Conservation (phyloP, 2,797 vertebrate species). For the Leontopithecus rosalia region DNA sequence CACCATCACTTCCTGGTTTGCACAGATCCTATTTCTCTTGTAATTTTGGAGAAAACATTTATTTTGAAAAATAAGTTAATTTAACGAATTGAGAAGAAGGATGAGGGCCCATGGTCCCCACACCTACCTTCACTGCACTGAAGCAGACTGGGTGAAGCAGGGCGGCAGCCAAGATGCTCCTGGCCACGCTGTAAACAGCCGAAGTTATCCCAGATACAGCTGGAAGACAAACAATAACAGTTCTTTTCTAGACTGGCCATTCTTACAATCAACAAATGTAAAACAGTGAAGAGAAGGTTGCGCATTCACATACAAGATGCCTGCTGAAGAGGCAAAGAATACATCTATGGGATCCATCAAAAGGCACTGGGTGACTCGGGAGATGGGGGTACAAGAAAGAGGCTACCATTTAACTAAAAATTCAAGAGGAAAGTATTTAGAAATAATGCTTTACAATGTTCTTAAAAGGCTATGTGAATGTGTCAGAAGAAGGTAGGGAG, state of each 20-base stretch:
- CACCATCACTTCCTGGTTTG: no score
- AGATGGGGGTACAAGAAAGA: background rate
- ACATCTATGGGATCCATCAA: background rate
- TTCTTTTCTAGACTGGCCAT: background rate
- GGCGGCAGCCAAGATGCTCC: conserved; percentile 89
- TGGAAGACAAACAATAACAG: conserved; percentile 80
- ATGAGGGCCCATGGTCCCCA: fast-evolving
- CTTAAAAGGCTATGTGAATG: background rate
- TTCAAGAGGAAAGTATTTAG: background rate
- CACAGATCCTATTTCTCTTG: no score
- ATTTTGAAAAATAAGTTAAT: background rate
- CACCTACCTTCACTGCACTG: conserved; percentile 93
- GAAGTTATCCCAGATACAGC: conserved; percentile 93
- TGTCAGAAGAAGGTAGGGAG: background rate
- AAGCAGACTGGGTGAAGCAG: conserved; percentile 95
- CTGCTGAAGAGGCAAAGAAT: background rate
- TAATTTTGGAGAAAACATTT: background rate
- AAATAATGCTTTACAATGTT: no score
- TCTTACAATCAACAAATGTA: fast-evolving
- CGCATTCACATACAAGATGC: background rate
- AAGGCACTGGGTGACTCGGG: fast-evolving
- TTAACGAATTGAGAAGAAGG: fast-evolving
- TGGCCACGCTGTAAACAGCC: conserved; percentile 91
- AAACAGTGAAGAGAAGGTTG: fast-evolving
- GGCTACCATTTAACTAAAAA: background rate